Conservation (phyloP, 2,113 vertebrate species). For the Coregonus clupeaformis region DNA sequence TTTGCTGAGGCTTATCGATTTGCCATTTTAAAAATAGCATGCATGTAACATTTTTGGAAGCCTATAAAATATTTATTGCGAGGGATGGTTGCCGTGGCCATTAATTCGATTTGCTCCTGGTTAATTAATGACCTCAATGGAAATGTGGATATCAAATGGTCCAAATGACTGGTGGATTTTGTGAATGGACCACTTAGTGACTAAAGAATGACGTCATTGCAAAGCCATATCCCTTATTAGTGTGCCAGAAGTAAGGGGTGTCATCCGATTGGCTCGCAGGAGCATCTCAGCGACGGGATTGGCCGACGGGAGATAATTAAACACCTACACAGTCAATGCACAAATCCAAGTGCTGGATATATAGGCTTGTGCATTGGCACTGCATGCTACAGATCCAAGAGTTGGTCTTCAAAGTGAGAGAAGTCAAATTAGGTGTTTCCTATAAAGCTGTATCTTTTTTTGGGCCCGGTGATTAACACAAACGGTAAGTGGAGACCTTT, state of each 20-base stretch:
- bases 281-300: conserved; percentile 66
- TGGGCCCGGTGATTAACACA: conserved; percentile 55
- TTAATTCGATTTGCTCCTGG: conserved; percentile 47
- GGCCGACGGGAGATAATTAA: conserved; percentile 75
- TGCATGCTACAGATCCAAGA: conserved; percentile 70
- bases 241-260: conserved; percentile 56
- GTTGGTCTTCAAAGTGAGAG: conserved; percentile 68
- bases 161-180: conserved; percentile 74
- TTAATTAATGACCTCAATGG: conserved; percentile 76
- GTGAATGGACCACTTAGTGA: conserved; percentile 83
- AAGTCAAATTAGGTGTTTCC: conserved; percentile 64
- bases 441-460: conserved; percentile 50
- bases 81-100: conserved; percentile 51
- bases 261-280: conserved; percentile 59
- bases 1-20: conserved; percentile 47
- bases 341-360: conserved; percentile 81
- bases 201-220: conserved; percentile 76
- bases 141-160: conserved; percentile 65
- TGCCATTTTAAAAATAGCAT: conserved; percentile 58
- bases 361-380: conserved; percentile 73
- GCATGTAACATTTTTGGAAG: conserved; percentile 58
- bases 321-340: conserved; percentile 82
- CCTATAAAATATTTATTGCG: conserved; percentile 66
- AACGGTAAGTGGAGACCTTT: conserved; percentile 67
- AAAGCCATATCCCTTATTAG: conserved; percentile 56